Evolutionary conservation across 2,113 vertebrate species (phyloP).

Genomic region (Puntigrus tetrazona): DNA sequence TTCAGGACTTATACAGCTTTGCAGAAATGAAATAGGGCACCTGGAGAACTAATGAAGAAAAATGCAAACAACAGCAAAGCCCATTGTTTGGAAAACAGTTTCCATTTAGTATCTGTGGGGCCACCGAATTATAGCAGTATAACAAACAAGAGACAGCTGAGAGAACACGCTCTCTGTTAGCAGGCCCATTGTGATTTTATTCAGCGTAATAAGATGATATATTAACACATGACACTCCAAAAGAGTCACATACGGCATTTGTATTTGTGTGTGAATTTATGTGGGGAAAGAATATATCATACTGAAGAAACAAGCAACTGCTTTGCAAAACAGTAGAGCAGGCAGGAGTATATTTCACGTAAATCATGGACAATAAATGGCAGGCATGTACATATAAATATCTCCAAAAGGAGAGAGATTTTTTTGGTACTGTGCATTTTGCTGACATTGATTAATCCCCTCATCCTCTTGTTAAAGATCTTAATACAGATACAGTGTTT

Average conservation of each 20-base stretch:
- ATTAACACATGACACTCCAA: not conserved
- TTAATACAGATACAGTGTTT: slow-evolving; percentile 31
- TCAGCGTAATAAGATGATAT: not conserved
- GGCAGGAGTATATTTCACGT: not conserved
- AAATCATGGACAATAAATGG: slow-evolving; percentile 28
- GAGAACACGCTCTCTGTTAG: not conserved
- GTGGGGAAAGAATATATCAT: not conserved
- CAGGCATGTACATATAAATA: slow-evolving; percentile 43
- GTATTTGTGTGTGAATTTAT: slow-evolving; percentile 1
- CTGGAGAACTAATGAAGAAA: slow-evolving; percentile 24
- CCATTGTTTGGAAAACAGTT: slow-evolving; percentile 27
- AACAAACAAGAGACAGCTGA: not conserved
- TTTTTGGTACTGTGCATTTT: slow-evolving; percentile 20
- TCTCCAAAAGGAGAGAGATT: slow-evolving; percentile 34
- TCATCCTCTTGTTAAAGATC: not conserved
- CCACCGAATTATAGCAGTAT: slow-evolving; percentile 11
- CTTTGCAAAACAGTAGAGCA: not conserved
- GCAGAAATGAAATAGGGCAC: slow-evolving; percentile 31
- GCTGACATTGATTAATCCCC: not conserved
- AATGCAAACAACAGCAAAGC: slow-evolving; percentile 50
- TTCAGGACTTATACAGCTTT: slow-evolving; percentile 41
- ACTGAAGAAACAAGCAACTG: not conserved
- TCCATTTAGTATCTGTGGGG: slow-evolving; percentile 14
- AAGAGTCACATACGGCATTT: not conserved
- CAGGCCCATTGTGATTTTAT: not conserved